A percentile compares a stretch with the other conserved stretches of the same genome.
Evolutionary conservation across 1,140 invertebrate genomes (phyloP).

Genomic region (Carposina sasakii): DNA sequence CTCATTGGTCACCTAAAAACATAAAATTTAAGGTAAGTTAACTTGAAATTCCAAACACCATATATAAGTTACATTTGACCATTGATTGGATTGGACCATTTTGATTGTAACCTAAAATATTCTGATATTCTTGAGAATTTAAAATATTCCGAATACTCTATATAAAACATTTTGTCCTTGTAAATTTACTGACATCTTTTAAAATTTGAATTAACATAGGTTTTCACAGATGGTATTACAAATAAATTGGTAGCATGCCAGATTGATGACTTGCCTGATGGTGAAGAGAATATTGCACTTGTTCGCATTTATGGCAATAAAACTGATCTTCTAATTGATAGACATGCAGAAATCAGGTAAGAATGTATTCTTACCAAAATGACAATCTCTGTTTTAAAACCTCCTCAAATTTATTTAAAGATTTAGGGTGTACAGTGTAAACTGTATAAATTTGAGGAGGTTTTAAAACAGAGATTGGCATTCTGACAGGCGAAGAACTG

Average conservation of each 20-base stretch:
- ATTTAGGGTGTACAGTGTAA: too few species aligned
- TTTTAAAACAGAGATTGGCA: too few species aligned
- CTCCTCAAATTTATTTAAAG: conserved; percentile 73
- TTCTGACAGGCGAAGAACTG: too few species aligned
- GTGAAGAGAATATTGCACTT: conserved; percentile 82
- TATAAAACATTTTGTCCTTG: too few species aligned
- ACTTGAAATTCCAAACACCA: too few species aligned
- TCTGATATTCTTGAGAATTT: too few species aligned
- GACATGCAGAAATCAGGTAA: conserved; percentile 85
- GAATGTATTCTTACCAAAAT: conserved; percentile 75
- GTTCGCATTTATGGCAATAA: conserved; percentile 95
- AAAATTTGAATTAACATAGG: conserved; percentile 73
- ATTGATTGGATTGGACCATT: not conserved
- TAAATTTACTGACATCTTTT: too few species aligned
- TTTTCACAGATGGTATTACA: conserved; percentile 96
- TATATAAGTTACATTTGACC: too few species aligned
- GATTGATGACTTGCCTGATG: conserved; percentile 32
- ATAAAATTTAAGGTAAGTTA: conserved; percentile 64
- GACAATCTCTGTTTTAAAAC: conserved; percentile 75
- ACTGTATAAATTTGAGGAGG: too few species aligned
- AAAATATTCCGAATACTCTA: too few species aligned
- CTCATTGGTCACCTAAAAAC: conserved; percentile 52
- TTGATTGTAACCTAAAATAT: too few species aligned
- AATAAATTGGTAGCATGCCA: conserved; percentile 91
- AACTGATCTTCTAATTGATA: conserved; percentile 94